phyloP scores from a whole-genome alignment of 2,888 invertebrate genomes.

The Eupsilia transversa region DNA sequence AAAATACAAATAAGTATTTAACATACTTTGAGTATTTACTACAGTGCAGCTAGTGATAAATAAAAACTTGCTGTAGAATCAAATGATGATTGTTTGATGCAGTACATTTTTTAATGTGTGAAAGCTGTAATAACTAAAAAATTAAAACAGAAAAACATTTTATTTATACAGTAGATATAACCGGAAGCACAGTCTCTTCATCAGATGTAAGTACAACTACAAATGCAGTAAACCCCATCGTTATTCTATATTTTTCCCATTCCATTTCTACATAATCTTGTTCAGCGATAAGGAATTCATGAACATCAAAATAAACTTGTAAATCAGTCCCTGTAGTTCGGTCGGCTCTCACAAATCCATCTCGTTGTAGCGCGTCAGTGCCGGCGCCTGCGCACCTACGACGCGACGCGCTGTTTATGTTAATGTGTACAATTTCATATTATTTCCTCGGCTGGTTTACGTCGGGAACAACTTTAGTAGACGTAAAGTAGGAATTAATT shows the following conservation, averaged over 20 bases:
- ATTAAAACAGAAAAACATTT: background rate
- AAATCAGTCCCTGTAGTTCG: constrained; percentile 54
- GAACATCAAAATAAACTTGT: constrained; percentile 7
- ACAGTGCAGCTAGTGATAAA: no score
- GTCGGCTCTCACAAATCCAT: constrained; percentile 66
- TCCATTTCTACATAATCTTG: background rate
- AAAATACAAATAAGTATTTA: no score
- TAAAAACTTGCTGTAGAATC: background rate
- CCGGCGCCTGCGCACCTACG: constrained; percentile 64
- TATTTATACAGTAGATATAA: no score
- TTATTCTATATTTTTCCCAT: no score
- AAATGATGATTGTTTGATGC: background rate
- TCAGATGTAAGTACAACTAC: background rate
- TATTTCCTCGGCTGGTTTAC: constrained; percentile 53
- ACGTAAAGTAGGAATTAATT: constrained; percentile 36
- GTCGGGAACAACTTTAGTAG: constrained; percentile 32
- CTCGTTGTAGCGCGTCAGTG: constrained; percentile 50
- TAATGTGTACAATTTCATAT: constrained; percentile 60
- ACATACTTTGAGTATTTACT: no score
- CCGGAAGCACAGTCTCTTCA: background rate
- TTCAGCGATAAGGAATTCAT: background rate
- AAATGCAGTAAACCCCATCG: background rate
- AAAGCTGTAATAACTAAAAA: background rate
- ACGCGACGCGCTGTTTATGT: constrained; percentile 60
- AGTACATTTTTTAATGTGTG: background rate